Evolutionary conservation across 2,113 vertebrate species (phyloP).

Genomic region (Lepisosteus osseus): DNA sequence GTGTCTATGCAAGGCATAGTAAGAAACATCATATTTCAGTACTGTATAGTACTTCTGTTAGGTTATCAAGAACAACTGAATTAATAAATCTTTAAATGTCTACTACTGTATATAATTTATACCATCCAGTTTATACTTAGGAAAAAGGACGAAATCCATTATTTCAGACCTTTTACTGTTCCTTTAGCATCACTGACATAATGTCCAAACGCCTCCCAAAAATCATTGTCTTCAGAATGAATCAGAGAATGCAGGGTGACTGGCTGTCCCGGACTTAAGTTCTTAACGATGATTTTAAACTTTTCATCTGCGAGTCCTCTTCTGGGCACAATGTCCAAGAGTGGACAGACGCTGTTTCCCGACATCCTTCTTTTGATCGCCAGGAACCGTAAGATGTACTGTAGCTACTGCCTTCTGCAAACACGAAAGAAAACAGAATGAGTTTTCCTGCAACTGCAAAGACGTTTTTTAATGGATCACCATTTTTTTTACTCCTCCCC

Average conservation of each 20-base stretch:
- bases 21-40: neutral
- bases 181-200: constrained; percentile 52
- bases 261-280: constrained; percentile 37
- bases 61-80: no score
- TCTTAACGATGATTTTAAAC: constrained; percentile 47
- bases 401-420: no score
- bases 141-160: neutral
- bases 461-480: no score
- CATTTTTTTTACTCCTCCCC: no score
- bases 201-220: constrained; percentile 64
- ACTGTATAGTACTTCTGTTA: neutral
- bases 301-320: constrained; percentile 57
- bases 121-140: neutral
- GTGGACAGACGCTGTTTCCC: rapidly evolving
- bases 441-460: no score
- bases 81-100: no score
- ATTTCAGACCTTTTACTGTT: constrained; percentile 44
- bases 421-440: no score
- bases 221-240: constrained; percentile 51
- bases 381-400: no score
- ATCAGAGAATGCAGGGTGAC: constrained; percentile 55
- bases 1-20: no score
- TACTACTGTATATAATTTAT: no score
- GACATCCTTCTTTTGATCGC: constrained; percentile 16
- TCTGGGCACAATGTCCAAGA: constrained; percentile 44